Conservation (phyloP, 2,888 invertebrate genomes). For the Hypolimnas misippus region DNA sequence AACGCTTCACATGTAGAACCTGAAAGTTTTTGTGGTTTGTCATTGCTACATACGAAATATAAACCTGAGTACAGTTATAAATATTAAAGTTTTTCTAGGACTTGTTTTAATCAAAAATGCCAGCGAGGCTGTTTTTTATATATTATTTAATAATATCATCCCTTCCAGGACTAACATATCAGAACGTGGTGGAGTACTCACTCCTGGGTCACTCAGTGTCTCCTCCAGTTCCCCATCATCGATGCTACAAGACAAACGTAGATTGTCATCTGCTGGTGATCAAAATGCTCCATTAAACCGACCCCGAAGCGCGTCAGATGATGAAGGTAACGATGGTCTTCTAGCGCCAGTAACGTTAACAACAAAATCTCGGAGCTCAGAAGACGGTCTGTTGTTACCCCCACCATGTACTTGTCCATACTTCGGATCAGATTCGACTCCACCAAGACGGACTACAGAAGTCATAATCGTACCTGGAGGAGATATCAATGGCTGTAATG, state of each 20-base stretch:
- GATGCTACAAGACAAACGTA: constrained; percentile 71
- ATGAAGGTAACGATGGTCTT: constrained; percentile 71
- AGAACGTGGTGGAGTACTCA: constrained; percentile 74
- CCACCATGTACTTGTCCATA: constrained; percentile 93
- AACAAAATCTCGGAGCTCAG: constrained; percentile 75
- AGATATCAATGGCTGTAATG: constrained; percentile 75
- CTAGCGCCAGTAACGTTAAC: constrained; percentile 68
- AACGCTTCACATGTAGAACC: constrained; percentile 25
- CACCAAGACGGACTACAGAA: constrained; percentile 77
- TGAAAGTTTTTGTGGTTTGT: constrained; percentile 23
- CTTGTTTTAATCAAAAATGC: no score
- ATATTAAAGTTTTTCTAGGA: no score
- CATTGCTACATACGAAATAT: neutral
- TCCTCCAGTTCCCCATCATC: constrained; percentile 79
- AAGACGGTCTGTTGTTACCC: constrained; percentile 84
- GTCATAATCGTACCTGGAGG: constrained; percentile 83
- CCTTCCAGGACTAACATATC: constrained; percentile 70
- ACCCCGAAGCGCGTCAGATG: constrained; percentile 75
- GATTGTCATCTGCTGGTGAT: constrained; percentile 70
- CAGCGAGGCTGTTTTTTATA: neutral
- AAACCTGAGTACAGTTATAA: neutral
- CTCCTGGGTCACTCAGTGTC: constrained; percentile 75
- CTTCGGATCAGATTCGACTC: constrained; percentile 87
- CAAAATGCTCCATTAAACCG: constrained; percentile 65
- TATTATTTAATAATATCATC: neutral